Base-by-base conservation (phyloP, 2,888 invertebrate species). In the Tachystola acroxantha region DNA sequence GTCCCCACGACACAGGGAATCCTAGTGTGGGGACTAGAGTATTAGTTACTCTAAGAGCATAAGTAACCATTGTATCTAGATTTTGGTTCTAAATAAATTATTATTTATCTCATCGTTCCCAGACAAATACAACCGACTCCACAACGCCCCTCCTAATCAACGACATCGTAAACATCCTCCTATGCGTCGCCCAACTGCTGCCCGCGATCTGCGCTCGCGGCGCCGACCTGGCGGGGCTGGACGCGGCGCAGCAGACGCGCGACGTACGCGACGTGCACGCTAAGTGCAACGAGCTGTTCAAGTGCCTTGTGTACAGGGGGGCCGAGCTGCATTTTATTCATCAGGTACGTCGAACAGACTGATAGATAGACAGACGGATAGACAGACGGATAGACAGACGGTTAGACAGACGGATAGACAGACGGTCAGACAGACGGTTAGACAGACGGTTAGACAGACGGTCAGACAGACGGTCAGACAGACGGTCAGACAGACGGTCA, bases 191-290 rank as follows among this genome's bases (percentile, higher is more conserved):
- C 0, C 91, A 94, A 60, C 75, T 96, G 1, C 62, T 95, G 12
- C 93, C 93, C 0, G 87, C 89, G 1, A 88, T 94, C n/a, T 92
- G 91, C 40, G 85, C 88, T 11, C 86, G 80, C 40, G 92, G 91
- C 2, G 88, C 91, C 0, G 82, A 81, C 35, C 81, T 91, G 36
- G 88, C 90, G 11, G 93, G 93, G 0, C 57, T 91, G 7, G 87
- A 89, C 25, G 66, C 87, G 10, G 84, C 79, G 37, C 82, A 88
- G 42, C 89, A 92, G 57, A 89, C 90, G 7, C 89, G 93, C 45
- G 92, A 93, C 34, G 89, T 94, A n/a, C 85, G 93, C 30, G 95
- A 95, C 50, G 91, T 95, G 9, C 95, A 96, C 60, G 90, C 93
- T 0, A 96, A 96, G 64, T 95, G 95, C 66, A 91, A 93, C 50